Base-by-base conservation (phyloP, 2,113 vertebrate species). In the Vulpes vulpes region DNA sequence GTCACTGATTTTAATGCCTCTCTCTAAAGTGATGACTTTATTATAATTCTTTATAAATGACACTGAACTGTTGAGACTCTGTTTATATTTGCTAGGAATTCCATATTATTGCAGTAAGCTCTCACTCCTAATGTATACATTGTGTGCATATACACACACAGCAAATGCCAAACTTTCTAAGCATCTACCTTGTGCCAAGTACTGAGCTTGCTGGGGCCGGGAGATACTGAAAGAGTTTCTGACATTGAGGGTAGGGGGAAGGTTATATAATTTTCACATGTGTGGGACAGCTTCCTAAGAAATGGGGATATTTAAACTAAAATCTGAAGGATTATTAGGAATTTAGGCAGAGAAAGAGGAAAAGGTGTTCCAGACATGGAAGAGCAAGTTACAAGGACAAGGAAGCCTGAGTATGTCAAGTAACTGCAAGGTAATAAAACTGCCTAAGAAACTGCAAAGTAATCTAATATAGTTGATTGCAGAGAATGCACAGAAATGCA, bases 271-370 rank as follows among this genome's bases (percentile, higher is more conserved):
- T 83, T 83, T 95, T 88, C 65, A 78, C 12, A 51, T 8, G 20
- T 74, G 5, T 91, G 27, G 84, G 43, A 60, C 80, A 20, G n/a
- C 27, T 92, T 96, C 51, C 53, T 92, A 20, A 71, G 38, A 91
- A 97, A 59, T 27, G 14, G 5, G 49, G 23, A 7, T 30, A 97
- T 57, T 90, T 79, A 67, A 89, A 82, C 22, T 82, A 82, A 94
- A 97, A 96, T 94, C 30, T 67, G n/a, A 80, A 88, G 71, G 11
- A 87, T 71, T 86, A 82, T 84, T 49, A 96, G 11, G 51, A 89
- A 8, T 81, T 64, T 64, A 78, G 43, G 59, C 8, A 93, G 80
- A 43, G 27, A 60, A 80, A 73, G 8, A 73, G 4, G 17, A 90
- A 85, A 97, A 60, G 17, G 59, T 62, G n/a, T 65, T 92, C n/a